Percentiles rank a stretch among this genome's conserved stretches.
These are phyloP conservation scores for Meganola albula DNA, from an alignment of 2,888 invertebrate species.

Conservation along the genomic window DNA sequence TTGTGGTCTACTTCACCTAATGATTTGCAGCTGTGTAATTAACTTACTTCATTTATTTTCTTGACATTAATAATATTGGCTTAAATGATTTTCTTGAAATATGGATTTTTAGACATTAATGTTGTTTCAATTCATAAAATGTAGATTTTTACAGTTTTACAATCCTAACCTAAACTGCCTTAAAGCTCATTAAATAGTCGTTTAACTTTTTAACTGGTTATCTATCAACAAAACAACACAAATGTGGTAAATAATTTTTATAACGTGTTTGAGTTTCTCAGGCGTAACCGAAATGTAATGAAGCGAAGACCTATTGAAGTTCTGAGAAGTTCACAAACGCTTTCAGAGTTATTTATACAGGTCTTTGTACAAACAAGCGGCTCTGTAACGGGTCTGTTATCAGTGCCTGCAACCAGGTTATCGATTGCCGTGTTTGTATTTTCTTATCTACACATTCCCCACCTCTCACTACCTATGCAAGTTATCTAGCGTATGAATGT, in stretches of 20 bases:
- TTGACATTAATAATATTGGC: no score
- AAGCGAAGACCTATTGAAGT: slow-evolving; percentile 24
- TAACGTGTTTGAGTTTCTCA: slow-evolving; percentile 34
- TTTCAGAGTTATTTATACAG: slow-evolving; percentile 27
- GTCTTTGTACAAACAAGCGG: slow-evolving; percentile 36
- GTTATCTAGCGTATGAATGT: slow-evolving; percentile 49
- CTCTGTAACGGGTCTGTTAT: slow-evolving; percentile 47
- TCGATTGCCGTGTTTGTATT: slow-evolving; percentile 64
- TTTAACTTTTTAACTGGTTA: no score
- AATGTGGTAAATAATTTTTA: slow-evolving; percentile 20
- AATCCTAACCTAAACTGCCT: no score
- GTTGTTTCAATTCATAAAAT: no score
- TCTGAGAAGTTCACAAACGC: slow-evolving; percentile 28
- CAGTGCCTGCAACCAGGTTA: slow-evolving; percentile 66
- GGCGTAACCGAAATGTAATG: slow-evolving; percentile 26
- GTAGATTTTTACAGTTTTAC: no score
- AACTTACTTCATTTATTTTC: no score
- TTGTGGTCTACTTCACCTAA: no score
- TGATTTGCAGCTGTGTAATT: no score
- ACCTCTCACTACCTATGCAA: slow-evolving; percentile 42
- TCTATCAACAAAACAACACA: slow-evolving; percentile 45
- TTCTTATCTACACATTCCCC: slow-evolving; percentile 61
- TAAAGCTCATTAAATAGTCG: no score
- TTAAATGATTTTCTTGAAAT: no score
- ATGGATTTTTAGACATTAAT: no score